phyloP scores from a whole-genome alignment of 2,797 vertebrate species.

The Thalassophryne amazonica region DNA sequence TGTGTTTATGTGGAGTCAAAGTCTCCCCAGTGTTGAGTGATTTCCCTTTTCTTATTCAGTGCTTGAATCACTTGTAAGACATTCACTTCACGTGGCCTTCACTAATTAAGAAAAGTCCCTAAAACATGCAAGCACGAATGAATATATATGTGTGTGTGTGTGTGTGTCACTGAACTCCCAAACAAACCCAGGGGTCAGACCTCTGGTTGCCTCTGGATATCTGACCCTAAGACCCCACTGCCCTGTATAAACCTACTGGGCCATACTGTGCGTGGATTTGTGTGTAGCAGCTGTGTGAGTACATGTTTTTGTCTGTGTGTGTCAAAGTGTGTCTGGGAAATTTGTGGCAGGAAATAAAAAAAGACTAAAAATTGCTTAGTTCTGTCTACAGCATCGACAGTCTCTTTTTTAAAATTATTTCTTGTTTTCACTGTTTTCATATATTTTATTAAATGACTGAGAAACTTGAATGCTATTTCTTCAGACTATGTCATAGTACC shows the following conservation, averaged over 20 bases:
- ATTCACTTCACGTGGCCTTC: not conserved
- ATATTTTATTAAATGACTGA: no score
- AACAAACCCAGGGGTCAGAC: constrained; percentile 55
- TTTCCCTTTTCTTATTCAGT: not conserved
- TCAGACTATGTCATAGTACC: no score
- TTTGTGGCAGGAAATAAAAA: no score
- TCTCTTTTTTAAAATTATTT: no score
- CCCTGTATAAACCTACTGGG: constrained; percentile 54
- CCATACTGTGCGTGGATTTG: constrained; percentile 22
- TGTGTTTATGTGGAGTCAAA: constrained; percentile 6
- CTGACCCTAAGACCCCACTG: constrained; percentile 54
- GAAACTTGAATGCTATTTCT: no score
- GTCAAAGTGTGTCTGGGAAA: not conserved
- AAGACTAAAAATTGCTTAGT: no score
- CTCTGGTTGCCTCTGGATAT: constrained; percentile 51
- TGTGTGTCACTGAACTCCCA: constrained; percentile 33
- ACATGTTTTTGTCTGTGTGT: constrained; percentile 2
- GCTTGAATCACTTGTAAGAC: not conserved
- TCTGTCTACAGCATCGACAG: no score
- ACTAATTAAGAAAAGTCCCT: not conserved
- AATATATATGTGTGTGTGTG: constrained; percentile 1
- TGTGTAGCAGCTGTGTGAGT: constrained; percentile 13
- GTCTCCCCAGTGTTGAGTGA: not conserved
- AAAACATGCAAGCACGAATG: not conserved
- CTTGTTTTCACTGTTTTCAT: no score